A percentile compares a stretch with the other conserved stretches of the same genome.
Conservation (phyloP, 2,888 invertebrate species). For the Apamea anceps region DNA sequence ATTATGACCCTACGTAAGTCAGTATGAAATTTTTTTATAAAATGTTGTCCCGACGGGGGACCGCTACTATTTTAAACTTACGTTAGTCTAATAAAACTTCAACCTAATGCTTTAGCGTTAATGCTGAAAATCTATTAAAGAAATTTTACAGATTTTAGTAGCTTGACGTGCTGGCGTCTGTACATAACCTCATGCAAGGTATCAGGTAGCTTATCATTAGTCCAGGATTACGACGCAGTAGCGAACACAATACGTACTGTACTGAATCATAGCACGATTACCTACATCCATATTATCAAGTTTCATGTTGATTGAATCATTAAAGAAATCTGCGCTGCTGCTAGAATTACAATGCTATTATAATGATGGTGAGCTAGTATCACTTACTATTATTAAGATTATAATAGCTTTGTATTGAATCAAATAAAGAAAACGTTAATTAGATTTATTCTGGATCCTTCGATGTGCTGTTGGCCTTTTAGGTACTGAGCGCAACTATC, state of each 20-base stretch:
- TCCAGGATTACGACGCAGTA: conserved; percentile 6
- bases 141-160: too few relatives aligned
- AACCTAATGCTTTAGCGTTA: too few relatives aligned
- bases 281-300: conserved; percentile 32
- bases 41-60: too few relatives aligned
- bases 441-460: neutral
- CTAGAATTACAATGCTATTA: conserved; percentile 24
- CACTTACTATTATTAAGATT: neutral
- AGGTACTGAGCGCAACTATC: neutral
- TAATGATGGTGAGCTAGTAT: neutral
- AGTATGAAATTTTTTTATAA: too few relatives aligned
- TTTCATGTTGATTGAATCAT: conserved; percentile 30
- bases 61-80: too few relatives aligned
- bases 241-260: conserved; percentile 11
- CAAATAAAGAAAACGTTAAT: neutral
- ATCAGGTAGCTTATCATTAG: conserved; percentile 14
- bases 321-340: conserved; percentile 19
- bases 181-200: conserved; percentile 4
- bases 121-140: too few relatives aligned
- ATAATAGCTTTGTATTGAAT: neutral
- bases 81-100: too few relatives aligned
- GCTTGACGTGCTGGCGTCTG: too few relatives aligned
- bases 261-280: conserved; percentile 26
- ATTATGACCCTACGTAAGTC: too few relatives aligned
- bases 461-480: neutral